These are phyloP conservation scores for Pygmarrhopalites habei DNA, from an alignment of 1,140 invertebrate genomes.

Conservation along the genomic window DNA sequence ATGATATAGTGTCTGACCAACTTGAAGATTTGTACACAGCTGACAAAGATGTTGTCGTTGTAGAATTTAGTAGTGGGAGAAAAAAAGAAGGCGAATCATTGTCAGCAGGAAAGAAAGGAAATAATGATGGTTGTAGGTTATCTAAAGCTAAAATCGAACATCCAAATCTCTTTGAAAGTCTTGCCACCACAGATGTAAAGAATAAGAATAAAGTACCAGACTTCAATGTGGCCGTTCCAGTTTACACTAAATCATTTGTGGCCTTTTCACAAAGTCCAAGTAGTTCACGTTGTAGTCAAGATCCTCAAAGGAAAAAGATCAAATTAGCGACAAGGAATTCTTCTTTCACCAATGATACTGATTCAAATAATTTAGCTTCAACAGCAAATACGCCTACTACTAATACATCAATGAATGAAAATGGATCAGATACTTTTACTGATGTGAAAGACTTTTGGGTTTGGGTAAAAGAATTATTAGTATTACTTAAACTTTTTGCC, in stretches of 20 bases:
- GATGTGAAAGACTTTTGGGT: constrained; percentile 5
- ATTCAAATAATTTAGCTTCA: too few relatives aligned
- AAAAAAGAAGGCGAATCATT: neutral
- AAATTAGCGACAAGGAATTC: constrained; percentile 2
- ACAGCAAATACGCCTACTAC: neutral
- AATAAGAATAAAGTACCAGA: neutral
- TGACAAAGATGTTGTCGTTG: neutral
- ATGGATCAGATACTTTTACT: neutral
- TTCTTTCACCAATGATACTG: neutral
- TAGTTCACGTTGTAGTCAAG: neutral
- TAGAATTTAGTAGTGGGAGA: too few relatives aligned
- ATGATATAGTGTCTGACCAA: too few relatives aligned
- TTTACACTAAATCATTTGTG: constrained; percentile 9
- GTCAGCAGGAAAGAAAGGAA: neutral
- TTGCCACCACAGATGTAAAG: neutral
- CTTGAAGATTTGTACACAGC: constrained; percentile 8
- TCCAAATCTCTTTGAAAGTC: constrained; percentile 1
- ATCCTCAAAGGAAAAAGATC: constrained; percentile 1
- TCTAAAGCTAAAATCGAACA: neutral
- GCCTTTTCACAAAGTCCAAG: constrained; percentile 17
- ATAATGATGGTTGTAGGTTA: neutral
- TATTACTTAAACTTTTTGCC: too few relatives aligned
- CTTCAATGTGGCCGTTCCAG: constrained; percentile 2
- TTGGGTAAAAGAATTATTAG: constrained; percentile 4
- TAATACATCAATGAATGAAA: neutral